Conservation (phyloP, 2,113 vertebrate genomes). For the Gymnorhina tibicen region DNA sequence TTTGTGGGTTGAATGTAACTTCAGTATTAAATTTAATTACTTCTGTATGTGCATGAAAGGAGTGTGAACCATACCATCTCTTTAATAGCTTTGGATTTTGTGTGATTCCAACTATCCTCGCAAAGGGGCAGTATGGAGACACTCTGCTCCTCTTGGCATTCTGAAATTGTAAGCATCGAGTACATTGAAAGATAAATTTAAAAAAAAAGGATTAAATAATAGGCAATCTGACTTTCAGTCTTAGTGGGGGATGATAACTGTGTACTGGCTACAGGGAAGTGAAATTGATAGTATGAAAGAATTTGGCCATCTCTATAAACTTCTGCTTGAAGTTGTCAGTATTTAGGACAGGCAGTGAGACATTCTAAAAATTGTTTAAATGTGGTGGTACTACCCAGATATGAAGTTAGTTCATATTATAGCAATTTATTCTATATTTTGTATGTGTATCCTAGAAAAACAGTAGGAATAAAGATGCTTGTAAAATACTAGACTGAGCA, state of each 20-base stretch:
- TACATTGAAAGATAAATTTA: neutral
- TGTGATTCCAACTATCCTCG: neutral
- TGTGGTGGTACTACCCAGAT: neutral
- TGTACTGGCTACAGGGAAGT: neutral
- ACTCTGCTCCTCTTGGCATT: neutral
- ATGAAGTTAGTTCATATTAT: neutral
- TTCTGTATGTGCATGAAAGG: neutral
- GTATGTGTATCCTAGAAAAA: neutral
- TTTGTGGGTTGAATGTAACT: neutral
- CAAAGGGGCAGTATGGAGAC: constrained; percentile 43
- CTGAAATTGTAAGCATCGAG: neutral
- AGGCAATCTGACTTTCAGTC: neutral
- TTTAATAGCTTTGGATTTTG: neutral
- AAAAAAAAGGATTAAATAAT: neutral
- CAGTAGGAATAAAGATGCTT: neutral
- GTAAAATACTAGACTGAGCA: neutral
- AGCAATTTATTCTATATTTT: neutral
- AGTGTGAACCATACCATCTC: neutral
- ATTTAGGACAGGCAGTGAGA: neutral
- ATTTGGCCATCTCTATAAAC: neutral
- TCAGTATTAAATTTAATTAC: neutral
- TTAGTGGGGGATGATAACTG: neutral
- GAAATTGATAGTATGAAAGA: neutral
- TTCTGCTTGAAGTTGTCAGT: neutral
- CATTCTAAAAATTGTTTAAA: neutral